Evolutionary conservation across 2,888 invertebrate genomes (phyloP).

Genomic region (Acanthopleura granulata): DNA sequence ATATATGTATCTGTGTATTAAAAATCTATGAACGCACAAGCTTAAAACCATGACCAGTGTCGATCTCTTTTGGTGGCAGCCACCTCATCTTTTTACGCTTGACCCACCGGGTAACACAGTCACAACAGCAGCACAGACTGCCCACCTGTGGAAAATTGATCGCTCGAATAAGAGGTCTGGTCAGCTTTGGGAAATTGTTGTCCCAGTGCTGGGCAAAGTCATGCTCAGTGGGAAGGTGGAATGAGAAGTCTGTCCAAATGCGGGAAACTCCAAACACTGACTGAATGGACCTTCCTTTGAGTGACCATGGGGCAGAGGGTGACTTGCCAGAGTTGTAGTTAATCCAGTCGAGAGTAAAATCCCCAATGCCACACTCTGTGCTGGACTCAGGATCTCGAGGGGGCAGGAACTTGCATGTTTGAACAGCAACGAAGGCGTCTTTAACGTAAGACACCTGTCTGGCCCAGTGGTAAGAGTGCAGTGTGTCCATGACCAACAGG

Average conservation of each 20-base stretch:
- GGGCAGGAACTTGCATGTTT: slow-evolving; percentile 54
- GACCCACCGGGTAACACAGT: slow-evolving; percentile 54
- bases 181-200: slow-evolving; percentile 57
- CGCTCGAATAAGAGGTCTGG: slow-evolving; percentile 56
- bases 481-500: slow-evolving; percentile 64
- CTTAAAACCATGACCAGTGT: slow-evolving; percentile 68
- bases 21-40: slow-evolving; percentile 52
- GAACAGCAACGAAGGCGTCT: slow-evolving; percentile 58
- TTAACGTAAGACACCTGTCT: slow-evolving; percentile 40
- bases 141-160: slow-evolving; percentile 54
- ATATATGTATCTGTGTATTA: neutral
- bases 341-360: slow-evolving; percentile 64
- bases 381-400: slow-evolving; percentile 44
- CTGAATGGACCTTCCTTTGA: slow-evolving; percentile 46
- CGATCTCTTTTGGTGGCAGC: slow-evolving; percentile 62
- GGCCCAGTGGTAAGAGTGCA: slow-evolving; percentile 62
- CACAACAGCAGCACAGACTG: slow-evolving; percentile 56
- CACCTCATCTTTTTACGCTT: slow-evolving; percentile 60
- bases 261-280: slow-evolving; percentile 60
- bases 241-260: slow-evolving; percentile 65
- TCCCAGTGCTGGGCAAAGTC: slow-evolving; percentile 66
- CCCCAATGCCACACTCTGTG: slow-evolving; percentile 47
- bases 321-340: slow-evolving; percentile 54
- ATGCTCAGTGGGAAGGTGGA: slow-evolving; percentile 61
- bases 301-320: slow-evolving; percentile 48